phyloP scores from a whole-genome alignment of 2,888 invertebrate genomes.

The Lochmaea capreae region DNA sequence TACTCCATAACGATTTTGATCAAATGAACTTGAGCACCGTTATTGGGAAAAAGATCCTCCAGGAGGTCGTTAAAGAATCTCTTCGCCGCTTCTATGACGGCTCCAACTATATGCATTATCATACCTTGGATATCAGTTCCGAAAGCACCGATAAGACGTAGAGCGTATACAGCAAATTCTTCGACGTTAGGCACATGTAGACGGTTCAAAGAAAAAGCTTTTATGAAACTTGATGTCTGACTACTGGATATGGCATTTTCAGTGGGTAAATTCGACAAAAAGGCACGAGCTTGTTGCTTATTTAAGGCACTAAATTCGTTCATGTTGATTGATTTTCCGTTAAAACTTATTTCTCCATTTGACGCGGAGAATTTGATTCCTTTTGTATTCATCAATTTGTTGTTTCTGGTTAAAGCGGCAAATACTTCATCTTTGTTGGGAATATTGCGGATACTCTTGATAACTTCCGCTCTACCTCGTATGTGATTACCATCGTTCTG shows the following conservation, averaged over 20 bases:
- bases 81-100: conserved; percentile 27
- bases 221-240: conserved; percentile 25
- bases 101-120: conserved; percentile 26
- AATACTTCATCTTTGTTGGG: conserved; percentile 70
- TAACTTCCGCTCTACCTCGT: conserved; percentile 69
- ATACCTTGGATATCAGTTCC: conserved; percentile 23
- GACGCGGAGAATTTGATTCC: conserved; percentile 59
- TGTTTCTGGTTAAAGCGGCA: conserved; percentile 68
- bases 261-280: conserved; percentile 47
- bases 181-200: conserved; percentile 30
- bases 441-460: conserved; percentile 68
- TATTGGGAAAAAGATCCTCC: conserved; percentile 45
- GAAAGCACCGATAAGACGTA: conserved; percentile 20
- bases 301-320: conserved; percentile 52
- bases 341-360: conserved; percentile 55
- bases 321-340: conserved; percentile 56
- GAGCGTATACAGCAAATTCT: conserved; percentile 22
- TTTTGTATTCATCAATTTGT: conserved; percentile 69
- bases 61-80: conserved; percentile 25
- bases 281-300: conserved; percentile 48
- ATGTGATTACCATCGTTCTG: conserved; percentile 64
- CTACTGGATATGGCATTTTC: conserved; percentile 23
- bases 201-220: conserved; percentile 25
- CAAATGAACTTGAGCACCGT: conserved; percentile 13
- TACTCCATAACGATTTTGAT: conserved; percentile 39